These are phyloP conservation scores for Vidua chalybeata DNA, from an alignment of 2,113 vertebrate genomes.

Conservation along the genomic window DNA sequence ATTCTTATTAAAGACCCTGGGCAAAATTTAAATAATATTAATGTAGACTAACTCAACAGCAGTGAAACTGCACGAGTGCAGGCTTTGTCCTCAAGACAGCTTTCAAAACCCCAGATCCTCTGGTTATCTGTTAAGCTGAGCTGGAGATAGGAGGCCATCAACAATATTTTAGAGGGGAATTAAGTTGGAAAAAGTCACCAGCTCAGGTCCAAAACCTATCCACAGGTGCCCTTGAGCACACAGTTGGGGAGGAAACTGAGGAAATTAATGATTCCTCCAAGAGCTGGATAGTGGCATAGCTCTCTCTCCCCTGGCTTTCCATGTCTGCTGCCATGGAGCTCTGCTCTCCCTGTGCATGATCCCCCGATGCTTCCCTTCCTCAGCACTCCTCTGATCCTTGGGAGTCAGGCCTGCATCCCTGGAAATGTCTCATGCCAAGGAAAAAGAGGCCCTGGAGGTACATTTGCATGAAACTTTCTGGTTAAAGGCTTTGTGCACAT, in stretches of 20 bases:
- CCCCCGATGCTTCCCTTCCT: background rate
- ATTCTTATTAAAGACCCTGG: background rate
- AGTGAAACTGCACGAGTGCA: background rate
- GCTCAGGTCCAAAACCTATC: background rate
- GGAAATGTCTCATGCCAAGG: background rate
- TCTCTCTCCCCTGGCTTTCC: background rate
- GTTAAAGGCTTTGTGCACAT: background rate
- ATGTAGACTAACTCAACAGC: background rate
- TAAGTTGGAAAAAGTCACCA: background rate
- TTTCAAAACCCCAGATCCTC: background rate
- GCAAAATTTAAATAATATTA: background rate
- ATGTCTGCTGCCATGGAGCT: background rate
- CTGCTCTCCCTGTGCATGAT: background rate
- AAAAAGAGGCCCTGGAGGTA: background rate
- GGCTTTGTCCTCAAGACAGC: background rate
- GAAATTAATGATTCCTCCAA: background rate
- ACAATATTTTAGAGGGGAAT: background rate
- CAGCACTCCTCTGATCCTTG: background rate
- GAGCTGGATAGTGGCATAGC: background rate
- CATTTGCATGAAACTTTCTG: background rate
- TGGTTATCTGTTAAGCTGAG: background rate
- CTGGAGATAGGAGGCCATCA: background rate
- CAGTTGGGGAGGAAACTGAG: background rate
- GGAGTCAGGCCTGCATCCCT: background rate
- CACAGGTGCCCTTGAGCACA: background rate